Conservation (phyloP, 1,140 invertebrate genomes). For the Eueides isabella region DNA sequence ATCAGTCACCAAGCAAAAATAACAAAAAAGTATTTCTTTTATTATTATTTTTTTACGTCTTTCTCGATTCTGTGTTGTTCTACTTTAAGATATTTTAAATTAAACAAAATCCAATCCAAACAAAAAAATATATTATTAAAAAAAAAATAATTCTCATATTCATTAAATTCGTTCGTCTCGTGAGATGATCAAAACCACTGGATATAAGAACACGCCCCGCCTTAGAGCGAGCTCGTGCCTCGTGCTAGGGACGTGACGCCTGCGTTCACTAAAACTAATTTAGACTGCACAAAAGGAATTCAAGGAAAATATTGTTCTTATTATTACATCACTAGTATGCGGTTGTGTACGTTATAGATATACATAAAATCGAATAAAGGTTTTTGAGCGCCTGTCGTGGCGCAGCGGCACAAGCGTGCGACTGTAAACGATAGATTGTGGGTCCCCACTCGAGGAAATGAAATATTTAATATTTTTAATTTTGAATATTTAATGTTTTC, state of each 20-base stretch:
- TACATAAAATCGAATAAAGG: not conserved
- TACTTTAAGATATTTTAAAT: no score
- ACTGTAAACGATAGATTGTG: not conserved
- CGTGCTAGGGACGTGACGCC: not conserved
- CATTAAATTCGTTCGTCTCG: not conserved
- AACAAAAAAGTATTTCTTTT: no score
- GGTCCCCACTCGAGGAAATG: no score
- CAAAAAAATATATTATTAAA: no score
- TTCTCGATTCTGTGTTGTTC: no score
- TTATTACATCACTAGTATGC: slow-evolving; percentile 3
- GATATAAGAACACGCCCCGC: not conserved
- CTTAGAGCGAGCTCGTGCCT: not conserved
- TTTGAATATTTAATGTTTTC: no score
- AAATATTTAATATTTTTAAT: no score
- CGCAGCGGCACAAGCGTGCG: no score
- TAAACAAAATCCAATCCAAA: no score
- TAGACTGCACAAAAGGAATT: not conserved
- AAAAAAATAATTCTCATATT: not conserved
- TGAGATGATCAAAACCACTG: not conserved
- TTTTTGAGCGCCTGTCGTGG: not conserved
- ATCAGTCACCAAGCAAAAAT: no score
- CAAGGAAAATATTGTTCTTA: slow-evolving; percentile 4
- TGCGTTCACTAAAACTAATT: slow-evolving; percentile 2
- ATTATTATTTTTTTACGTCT: no score
- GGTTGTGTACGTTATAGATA: not conserved